A percentile compares a stretch with the other conserved stretches of the same genome.
Conservation (phyloP, 2,113 vertebrate species). For the Tamias sibiricus region DNA sequence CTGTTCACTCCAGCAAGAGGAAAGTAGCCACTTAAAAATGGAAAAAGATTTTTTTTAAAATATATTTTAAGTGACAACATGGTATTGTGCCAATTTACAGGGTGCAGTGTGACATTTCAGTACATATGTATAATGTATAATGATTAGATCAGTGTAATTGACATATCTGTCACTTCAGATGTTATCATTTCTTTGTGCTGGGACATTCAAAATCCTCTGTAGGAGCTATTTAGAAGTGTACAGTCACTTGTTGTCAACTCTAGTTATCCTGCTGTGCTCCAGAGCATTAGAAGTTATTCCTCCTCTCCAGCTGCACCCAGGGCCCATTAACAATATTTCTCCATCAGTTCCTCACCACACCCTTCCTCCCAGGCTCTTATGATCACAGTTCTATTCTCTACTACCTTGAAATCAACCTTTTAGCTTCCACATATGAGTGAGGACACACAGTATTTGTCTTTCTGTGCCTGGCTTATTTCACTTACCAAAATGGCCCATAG, state of each 20-base stretch:
- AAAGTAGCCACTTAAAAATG: background rate
- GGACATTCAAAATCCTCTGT: background rate
- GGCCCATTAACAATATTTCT: background rate
- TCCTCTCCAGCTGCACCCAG: background rate
- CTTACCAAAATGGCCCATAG: too few species aligned
- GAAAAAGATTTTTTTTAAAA: background rate
- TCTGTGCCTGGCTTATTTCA: background rate
- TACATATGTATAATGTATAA: too few species aligned
- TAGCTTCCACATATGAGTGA: too few species aligned
- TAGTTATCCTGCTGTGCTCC: too few species aligned
- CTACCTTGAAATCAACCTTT: background rate
- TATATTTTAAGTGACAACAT: background rate
- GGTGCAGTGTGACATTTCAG: background rate
- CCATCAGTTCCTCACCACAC: too few species aligned
- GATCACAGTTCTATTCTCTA: accelerated
- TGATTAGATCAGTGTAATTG: background rate
- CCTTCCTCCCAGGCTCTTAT: background rate
- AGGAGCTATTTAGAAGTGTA: background rate
- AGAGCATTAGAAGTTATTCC: background rate
- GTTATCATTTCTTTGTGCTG: background rate
- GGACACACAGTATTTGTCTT: background rate
- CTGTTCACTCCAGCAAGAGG: background rate
- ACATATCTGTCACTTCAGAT: background rate
- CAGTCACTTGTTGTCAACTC: background rate
- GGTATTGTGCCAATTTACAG: background rate